Evolutionary conservation across 2,888 invertebrate species (phyloP).

Genomic region (Luperina nickerlii): DNA sequence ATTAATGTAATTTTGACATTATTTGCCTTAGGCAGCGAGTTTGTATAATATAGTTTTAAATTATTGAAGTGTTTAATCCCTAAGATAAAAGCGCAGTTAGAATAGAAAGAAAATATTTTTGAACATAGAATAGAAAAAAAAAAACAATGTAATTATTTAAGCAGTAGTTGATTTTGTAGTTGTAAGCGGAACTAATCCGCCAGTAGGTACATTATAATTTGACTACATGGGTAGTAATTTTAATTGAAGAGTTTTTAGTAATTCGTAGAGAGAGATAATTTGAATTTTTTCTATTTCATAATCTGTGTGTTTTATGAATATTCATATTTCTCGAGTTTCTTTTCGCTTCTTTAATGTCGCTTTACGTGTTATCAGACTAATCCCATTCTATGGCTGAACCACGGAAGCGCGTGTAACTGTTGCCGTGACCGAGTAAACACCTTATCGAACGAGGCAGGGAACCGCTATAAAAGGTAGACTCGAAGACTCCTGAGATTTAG

Average conservation of each 20-base stretch:
- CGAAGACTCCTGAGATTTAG: constrained; percentile 74
- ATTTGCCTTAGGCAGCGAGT: constrained; percentile 81
- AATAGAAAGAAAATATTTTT: constrained; percentile 70
- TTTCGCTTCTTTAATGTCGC: constrained; percentile 86
- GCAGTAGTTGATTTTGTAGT: constrained; percentile 82
- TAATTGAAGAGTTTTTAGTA: constrained; percentile 72
- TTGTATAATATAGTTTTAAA: constrained; percentile 65
- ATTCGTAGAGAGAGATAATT: constrained; percentile 77
- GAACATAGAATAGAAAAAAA: constrained; percentile 80
- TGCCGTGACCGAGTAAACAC: constrained; percentile 59
- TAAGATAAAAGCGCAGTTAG: constrained; percentile 71
- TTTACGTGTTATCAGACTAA: constrained; percentile 83
- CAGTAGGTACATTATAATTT: constrained; percentile 76
- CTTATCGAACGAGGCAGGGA: constrained; percentile 66
- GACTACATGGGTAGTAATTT: constrained; percentile 79
- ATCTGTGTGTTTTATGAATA: constrained; percentile 77
- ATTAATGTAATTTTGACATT: constrained; percentile 71
- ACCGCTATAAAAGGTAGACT: constrained; percentile 73
- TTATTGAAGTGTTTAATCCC: constrained; percentile 66
- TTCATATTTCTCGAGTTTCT: constrained; percentile 76
- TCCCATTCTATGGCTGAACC: constrained; percentile 87
- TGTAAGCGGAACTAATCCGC: constrained; percentile 79
- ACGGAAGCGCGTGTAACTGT: constrained; percentile 61
- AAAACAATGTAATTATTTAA: constrained; percentile 72
- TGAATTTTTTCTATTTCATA: constrained; percentile 66